These are phyloP conservation scores for Rallus crepitans DNA, from an alignment of 2,797 vertebrate genomes.

Conservation along the genomic window DNA sequence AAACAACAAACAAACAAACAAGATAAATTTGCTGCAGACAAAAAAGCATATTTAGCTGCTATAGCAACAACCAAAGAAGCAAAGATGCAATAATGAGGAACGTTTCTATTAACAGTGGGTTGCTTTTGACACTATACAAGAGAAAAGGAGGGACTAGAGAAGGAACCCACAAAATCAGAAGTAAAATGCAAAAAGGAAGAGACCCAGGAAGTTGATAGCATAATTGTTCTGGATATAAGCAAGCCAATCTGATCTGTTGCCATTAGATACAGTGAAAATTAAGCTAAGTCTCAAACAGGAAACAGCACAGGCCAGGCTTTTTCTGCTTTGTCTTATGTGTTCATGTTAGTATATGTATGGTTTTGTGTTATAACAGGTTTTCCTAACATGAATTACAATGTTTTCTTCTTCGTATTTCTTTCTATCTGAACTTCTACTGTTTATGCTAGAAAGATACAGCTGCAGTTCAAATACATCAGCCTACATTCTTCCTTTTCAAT, in stretches of 20 bases:
- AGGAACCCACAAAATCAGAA: background rate
- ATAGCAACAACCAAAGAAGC: slow-evolving; percentile 17
- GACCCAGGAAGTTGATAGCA: background rate
- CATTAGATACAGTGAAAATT: background rate
- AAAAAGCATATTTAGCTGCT: slow-evolving; percentile 13
- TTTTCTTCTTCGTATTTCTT: background rate
- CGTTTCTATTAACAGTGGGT: background rate
- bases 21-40: background rate
- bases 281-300: background rate
- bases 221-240: background rate
- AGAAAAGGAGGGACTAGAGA: background rate
- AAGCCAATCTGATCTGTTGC: background rate
- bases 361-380: background rate
- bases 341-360: background rate
- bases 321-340: background rate
- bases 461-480: background rate
- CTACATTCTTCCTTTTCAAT: background rate
- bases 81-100: background rate
- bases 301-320: slow-evolving; percentile 38
- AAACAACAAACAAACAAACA: background rate
- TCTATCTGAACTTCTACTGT: background rate
- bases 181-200: background rate
- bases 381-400: background rate
- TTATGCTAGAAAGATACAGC: background rate
- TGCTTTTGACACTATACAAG: background rate